Conservation (phyloP, 92 coral and sea anemone species). For the Parazoanthus darwini region DNA sequence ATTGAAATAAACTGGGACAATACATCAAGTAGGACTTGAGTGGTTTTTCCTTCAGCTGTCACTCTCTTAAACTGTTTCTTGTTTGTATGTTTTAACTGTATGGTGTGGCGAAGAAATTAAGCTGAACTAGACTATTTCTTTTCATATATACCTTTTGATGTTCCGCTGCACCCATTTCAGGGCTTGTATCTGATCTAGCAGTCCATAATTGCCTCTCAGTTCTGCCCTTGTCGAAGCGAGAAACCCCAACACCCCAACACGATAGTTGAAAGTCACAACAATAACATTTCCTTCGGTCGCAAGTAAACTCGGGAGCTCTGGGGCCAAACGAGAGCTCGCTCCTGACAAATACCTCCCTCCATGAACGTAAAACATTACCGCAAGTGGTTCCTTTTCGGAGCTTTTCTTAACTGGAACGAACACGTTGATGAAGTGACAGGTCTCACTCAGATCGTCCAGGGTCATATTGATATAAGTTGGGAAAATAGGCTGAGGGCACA, state of each 20-base stretch:
- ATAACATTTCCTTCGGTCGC: constrained; percentile 33
- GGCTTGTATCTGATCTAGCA: constrained; percentile 48
- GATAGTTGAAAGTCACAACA: constrained; percentile 20
- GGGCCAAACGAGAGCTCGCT: constrained; percentile 16
- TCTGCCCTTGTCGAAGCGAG: constrained; percentile 15
- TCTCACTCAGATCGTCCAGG: constrained; percentile 20
- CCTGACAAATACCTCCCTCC: background rate
- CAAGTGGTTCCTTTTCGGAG: background rate
- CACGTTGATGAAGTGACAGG: constrained; percentile 13
- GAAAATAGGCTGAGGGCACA: constrained; percentile 20
- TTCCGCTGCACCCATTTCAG: constrained; percentile 41
- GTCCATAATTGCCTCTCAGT: constrained; percentile 25
- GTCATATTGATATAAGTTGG: background rate
- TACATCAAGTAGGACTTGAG: too few relatives aligned
- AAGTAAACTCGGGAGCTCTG: constrained; percentile 7
- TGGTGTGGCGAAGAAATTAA: too few relatives aligned
- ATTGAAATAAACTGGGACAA: too few relatives aligned
- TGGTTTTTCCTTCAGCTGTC: too few relatives aligned
- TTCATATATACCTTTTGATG: constrained; percentile 20
- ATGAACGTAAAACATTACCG: constrained; percentile 20
- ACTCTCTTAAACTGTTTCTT: too few relatives aligned
- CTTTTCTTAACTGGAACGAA: background rate
- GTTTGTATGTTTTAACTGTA: too few relatives aligned
- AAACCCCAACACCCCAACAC: constrained; percentile 20
- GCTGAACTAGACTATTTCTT: too few relatives aligned